phyloP scores from a whole-genome alignment of 1,140 invertebrate species.

The Alviniconcha marisindica region DNA sequence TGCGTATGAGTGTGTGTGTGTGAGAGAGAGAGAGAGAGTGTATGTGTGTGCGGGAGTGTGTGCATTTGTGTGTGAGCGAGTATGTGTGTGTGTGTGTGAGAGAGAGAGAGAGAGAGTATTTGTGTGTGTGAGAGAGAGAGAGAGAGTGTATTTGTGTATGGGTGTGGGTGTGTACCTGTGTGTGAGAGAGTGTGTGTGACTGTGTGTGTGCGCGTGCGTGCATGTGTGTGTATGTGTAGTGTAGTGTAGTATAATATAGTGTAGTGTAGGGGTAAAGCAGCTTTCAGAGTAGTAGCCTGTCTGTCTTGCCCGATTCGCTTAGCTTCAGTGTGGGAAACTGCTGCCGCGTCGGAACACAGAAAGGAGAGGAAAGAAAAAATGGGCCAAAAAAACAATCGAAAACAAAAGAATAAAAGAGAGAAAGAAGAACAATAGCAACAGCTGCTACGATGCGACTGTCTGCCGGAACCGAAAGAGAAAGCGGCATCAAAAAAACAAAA shows the following conservation, averaged over 20 bases:
- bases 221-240: too few species aligned
- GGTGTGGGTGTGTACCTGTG: too few species aligned
- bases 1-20: too few species aligned
- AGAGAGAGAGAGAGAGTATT: too few species aligned
- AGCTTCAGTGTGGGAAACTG: not conserved
- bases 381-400: not conserved
- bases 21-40: too few species aligned
- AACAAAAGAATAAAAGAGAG: not conserved
- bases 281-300: not conserved
- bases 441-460: not conserved
- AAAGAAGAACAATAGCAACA: not conserved
- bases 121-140: too few species aligned
- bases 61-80: too few species aligned
- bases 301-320: not conserved
- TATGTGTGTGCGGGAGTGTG: too few species aligned
- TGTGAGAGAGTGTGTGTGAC: not conserved
- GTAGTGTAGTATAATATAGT: not conserved
- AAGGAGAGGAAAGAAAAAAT: not conserved
- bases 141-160: too few species aligned
- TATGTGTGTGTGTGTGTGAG: too few species aligned
- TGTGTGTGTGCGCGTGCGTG: not conserved
- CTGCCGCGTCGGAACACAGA: not conserved
- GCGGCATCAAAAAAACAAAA: not conserved
- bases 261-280: not conserved
- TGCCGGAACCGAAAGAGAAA: not conserved